Percentiles rank a stretch among this genome's conserved stretches.
These are phyloP conservation scores for Rhinoderma darwinii DNA, from an alignment of 2,113 vertebrate genomes.

Conservation along the genomic window DNA sequence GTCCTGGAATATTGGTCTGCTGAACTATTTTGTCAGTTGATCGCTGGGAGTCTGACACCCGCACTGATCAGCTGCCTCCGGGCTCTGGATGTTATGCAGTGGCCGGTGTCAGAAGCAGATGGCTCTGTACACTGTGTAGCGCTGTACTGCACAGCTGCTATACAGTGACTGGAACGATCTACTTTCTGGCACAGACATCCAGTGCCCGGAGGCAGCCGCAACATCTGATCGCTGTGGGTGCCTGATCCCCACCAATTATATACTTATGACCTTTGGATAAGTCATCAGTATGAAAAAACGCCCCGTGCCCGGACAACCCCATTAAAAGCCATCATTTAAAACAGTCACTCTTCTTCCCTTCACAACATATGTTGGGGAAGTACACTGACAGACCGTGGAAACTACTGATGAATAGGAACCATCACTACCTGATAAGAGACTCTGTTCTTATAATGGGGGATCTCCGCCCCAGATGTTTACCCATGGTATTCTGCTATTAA, in stretches of 20 bases:
- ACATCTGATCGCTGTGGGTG: too few relatives aligned
- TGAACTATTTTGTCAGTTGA: background rate
- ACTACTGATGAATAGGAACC: background rate
- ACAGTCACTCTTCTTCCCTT: background rate
- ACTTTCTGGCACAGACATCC: too few relatives aligned
- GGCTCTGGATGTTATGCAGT: too few relatives aligned
- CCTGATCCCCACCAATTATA: too few relatives aligned
- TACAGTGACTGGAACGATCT: background rate
- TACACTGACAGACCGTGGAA: constrained; percentile 26
- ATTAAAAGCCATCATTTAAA: background rate
- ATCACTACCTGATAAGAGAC: background rate
- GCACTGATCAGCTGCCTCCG: too few relatives aligned
- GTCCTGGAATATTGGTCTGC: background rate
- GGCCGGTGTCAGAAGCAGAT: too few relatives aligned
- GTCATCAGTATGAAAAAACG: too few relatives aligned
- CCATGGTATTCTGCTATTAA: background rate
- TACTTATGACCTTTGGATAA: too few relatives aligned
- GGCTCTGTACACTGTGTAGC: too few relatives aligned
- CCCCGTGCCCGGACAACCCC: background rate
- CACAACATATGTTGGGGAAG: background rate
- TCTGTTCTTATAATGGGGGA: background rate
- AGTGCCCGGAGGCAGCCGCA: too few relatives aligned
- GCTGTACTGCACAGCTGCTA: background rate
- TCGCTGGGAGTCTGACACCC: too few relatives aligned
- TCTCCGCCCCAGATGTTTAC: background rate